phyloP scores from a whole-genome alignment of 2,888 invertebrate genomes.

The Callinectes sapidus region DNA sequence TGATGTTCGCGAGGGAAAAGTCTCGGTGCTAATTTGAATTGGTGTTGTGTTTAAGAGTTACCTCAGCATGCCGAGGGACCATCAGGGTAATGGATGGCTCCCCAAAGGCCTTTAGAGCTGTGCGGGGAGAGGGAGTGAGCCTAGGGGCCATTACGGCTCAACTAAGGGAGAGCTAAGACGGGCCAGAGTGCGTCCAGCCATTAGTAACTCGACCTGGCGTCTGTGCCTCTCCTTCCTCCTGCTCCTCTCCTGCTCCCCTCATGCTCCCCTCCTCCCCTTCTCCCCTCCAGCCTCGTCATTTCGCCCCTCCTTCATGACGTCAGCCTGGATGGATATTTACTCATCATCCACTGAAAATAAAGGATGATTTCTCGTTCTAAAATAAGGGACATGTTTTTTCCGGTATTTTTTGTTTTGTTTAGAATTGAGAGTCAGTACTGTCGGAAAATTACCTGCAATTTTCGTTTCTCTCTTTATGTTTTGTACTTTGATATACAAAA shows the following conservation, averaged over 20 bases:
- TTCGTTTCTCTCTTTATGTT: no score
- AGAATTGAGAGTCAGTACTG: no score
- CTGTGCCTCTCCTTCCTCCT: neutral
- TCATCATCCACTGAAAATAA: neutral
- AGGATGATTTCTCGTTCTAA: no score
- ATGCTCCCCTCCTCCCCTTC: neutral
- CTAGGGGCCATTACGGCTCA: conserved; percentile 10
- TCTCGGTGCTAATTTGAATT: neutral
- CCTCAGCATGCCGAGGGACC: conserved; percentile 19
- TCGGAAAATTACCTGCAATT: no score
- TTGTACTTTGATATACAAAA: no score
- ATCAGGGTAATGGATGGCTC: conserved; percentile 12
- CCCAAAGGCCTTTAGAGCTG: neutral
- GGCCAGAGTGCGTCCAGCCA: conserved; percentile 22
- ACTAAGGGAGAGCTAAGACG: conserved; percentile 28
- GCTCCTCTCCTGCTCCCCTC: neutral
- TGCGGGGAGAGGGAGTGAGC: neutral
- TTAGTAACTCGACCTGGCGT: conserved; percentile 24
- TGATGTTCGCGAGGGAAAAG: neutral
- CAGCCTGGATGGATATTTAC: neutral
- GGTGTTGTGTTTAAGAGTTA: conserved; percentile 12
- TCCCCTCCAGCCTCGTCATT: neutral
- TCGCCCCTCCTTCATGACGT: neutral
- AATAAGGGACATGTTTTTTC: no score
- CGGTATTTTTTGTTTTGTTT: no score